A percentile compares a stretch with the other conserved stretches of the same genome.
These are phyloP conservation scores for Saturnia japonica DNA, from an alignment of 2,888 invertebrate species.

Conservation along the genomic window DNA sequence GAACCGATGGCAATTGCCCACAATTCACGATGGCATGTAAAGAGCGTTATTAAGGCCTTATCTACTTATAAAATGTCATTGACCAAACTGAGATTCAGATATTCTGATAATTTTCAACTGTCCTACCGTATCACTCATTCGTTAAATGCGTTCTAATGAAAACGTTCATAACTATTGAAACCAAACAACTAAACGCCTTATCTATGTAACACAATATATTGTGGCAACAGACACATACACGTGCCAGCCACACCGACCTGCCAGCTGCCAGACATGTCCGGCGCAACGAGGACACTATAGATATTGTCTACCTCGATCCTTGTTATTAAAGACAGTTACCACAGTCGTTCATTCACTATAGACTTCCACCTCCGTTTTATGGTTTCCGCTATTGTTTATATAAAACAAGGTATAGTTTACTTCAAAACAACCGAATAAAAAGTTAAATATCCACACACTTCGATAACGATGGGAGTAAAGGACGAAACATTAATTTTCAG, in stretches of 20 bases:
- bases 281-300: neutral
- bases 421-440: neutral
- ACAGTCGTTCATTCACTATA: neutral
- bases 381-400: neutral
- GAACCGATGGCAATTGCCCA: too few species aligned
- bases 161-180: neutral
- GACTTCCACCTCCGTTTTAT: neutral
- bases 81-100: neutral
- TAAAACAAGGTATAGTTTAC: neutral
- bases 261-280: conserved; percentile 8
- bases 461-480: too few species aligned
- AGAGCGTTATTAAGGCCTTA: too few species aligned
- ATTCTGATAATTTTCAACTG: neutral
- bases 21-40: too few species aligned
- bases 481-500: too few species aligned
- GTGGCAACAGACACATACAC: conserved; percentile 8
- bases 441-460: too few species aligned
- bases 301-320: conserved; percentile 4
- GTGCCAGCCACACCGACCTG: neutral
- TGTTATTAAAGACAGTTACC: neutral
- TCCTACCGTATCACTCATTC: neutral
- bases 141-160: neutral
- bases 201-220: conserved; percentile 5
- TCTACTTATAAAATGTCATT: too few species aligned
- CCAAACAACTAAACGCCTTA: conserved; percentile 6